These are phyloP conservation scores for Trachythela sp. DNA, from an alignment of 64 coral and sea anemone genomes.

Conservation along the genomic window DNA sequence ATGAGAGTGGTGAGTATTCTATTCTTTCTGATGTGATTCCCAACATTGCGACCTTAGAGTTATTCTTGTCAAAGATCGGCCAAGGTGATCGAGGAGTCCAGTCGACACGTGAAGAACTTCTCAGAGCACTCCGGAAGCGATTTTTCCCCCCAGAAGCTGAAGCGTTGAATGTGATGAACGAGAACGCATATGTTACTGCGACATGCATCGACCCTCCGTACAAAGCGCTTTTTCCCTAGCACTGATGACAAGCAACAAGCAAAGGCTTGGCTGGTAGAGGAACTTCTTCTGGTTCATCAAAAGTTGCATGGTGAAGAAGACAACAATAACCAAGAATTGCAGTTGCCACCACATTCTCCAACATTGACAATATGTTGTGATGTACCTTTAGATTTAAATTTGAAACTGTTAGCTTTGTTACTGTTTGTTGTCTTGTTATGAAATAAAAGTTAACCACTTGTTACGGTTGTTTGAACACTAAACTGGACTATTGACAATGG, in stretches of 20 bases:
- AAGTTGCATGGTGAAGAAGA: neutral
- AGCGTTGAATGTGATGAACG: neutral
- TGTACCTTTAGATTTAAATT: too few species aligned
- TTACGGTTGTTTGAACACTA: too few species aligned
- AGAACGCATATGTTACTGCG: neutral
- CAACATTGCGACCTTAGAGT: conserved; percentile 13
- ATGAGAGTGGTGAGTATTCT: conserved; percentile 9
- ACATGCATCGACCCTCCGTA: neutral
- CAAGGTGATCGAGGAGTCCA: neutral
- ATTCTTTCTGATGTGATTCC: conserved; percentile 12
- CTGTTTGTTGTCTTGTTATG: too few species aligned
- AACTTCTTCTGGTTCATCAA: neutral
- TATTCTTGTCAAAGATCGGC: conserved; percentile 11
- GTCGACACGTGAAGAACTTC: neutral
- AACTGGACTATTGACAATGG: too few species aligned
- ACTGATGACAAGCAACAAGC: conserved; percentile 12
- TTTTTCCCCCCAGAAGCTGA: neutral
- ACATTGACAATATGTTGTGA: too few species aligned
- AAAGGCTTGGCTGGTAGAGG: neutral
- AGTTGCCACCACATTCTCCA: neutral
- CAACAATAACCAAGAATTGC: neutral
- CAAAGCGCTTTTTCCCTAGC: neutral
- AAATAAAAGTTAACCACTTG: too few species aligned
- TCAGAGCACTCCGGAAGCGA: neutral
- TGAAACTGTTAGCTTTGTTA: too few species aligned